A percentile compares a stretch with the other conserved stretches of the same genome.
Evolutionary conservation across 2,888 invertebrate genomes (phyloP).

Genomic region (Cataglyphis albicans): DNA sequence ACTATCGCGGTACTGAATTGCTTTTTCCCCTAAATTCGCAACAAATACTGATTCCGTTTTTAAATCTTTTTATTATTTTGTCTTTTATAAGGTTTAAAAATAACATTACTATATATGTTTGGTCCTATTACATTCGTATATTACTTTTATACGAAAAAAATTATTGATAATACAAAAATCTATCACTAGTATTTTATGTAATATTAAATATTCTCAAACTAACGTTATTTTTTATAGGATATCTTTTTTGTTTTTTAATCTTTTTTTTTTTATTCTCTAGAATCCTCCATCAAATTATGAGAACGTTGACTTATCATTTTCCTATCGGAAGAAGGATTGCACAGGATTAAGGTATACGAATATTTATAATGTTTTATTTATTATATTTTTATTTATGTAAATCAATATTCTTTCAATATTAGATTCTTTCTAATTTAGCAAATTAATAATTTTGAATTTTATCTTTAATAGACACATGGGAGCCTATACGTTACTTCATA

Average conservation of each 20-base stretch:
- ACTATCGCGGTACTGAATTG: constrained; percentile 22
- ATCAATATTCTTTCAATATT: neutral
- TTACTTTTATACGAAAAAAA: neutral
- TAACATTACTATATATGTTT: neutral
- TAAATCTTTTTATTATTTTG: neutral
- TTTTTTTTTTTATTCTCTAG: constrained; percentile 67
- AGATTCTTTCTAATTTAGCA: neutral
- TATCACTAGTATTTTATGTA: neutral
- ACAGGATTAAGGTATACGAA: constrained; percentile 77
- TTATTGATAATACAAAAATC: neutral
- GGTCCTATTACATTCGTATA: neutral
- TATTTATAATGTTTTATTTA: neutral
- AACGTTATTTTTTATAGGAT: neutral
- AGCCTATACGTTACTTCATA: constrained; percentile 77
- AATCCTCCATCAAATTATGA: constrained; percentile 77
- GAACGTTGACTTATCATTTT: constrained; percentile 81
- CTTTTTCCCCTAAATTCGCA: constrained; percentile 23
- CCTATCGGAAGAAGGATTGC: constrained; percentile 78
- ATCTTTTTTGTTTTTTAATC: neutral
- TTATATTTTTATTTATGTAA: too few relatives aligned
- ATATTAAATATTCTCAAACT: neutral
- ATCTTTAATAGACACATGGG: constrained; percentile 74
- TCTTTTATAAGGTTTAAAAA: neutral
- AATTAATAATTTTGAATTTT: constrained; percentile 44
- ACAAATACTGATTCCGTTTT: neutral